Conservation (phyloP, 2,113 vertebrate genomes). For the Hoplias malabaricus region DNA sequence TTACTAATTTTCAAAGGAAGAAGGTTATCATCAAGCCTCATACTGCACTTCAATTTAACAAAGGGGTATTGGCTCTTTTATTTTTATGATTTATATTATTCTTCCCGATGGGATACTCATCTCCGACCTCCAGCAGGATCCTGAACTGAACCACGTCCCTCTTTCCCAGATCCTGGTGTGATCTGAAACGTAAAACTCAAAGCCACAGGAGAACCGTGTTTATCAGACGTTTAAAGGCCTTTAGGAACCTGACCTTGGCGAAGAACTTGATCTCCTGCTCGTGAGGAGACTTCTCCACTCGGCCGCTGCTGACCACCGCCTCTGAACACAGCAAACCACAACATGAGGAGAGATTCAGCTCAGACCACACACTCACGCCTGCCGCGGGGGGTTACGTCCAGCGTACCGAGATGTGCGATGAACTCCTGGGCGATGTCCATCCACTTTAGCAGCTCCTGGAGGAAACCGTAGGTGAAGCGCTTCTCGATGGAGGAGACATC, state of each 20-base stretch:
- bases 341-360: neutral
- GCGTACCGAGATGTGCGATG: conserved; percentile 87
- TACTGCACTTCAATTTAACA: too few species aligned
- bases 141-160: too few species aligned
- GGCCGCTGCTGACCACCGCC: conserved; percentile 93
- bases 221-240: neutral
- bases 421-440: conserved; percentile 96
- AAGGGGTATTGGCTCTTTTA: too few species aligned
- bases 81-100: too few species aligned
- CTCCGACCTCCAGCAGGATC: too few species aligned
- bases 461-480: conserved; percentile 90
- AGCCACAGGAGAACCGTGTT: too few species aligned
- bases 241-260: conserved; percentile 79
- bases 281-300: conserved; percentile 92
- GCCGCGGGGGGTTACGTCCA: too few species aligned
- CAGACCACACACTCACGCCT: neutral
- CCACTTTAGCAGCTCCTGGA: conserved; percentile 89
- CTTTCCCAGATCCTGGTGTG: too few species aligned
- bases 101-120: too few species aligned
- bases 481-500: conserved; percentile 95
- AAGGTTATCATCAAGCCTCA: too few species aligned
- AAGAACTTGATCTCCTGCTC: conserved; percentile 97
- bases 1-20: too few species aligned
- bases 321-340: conserved; percentile 68
- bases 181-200: too few species aligned